Base-by-base conservation (phyloP, 2,113 vertebrate species). In the Laticauda colubrina region DNA sequence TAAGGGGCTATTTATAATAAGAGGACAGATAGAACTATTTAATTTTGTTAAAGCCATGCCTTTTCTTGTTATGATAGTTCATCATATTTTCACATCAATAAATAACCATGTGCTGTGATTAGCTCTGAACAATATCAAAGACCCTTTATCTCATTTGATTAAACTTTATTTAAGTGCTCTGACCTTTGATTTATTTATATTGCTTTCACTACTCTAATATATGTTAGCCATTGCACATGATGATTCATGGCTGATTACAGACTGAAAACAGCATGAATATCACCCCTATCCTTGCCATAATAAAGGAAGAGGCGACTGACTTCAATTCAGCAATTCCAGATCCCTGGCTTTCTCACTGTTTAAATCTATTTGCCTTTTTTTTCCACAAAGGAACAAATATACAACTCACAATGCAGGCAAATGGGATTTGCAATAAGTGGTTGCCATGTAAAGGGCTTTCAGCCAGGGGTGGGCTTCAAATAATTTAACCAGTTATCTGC, bases 1-100 rank as follows among this genome's bases (percentile, higher is more conserved):
- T 90, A 95, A 96, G 94, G 88, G 95, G 61, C 64, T 96, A 43
- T 81, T 91, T 91, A 93, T 96, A 91, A 48, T 94, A 45, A 87
- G 94, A 53, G 92, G 96, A 92, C 24, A 95, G 89, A 90, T 24
- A 87, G 1, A 89, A 92, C 87, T 93, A 94, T 93, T 89, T 93
- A 93, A 48, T 93, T 91, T 95, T 94, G 89, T 91, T 93, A 96
- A 93, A 39, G 48, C 43, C 95, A 59, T 39, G 48, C 88, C 24
- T 93, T 10, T 91, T 94, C 94, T 8, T 89, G 75, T 39, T 93
- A 95, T 95, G 55, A 55, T 57, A 92, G 94, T 54, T 61, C 53
- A 90, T 11, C 69, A 11, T 94, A 85, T 43, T 94, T 93, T 89
- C 89, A 95, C 93, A 96, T 94, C 87, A 90, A 91, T 51, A 93